Percentiles rank a stretch among this genome's conserved stretches.
phyloP scores from a whole-genome alignment of 2,888 invertebrate species.

The Anaspis maculata region DNA sequence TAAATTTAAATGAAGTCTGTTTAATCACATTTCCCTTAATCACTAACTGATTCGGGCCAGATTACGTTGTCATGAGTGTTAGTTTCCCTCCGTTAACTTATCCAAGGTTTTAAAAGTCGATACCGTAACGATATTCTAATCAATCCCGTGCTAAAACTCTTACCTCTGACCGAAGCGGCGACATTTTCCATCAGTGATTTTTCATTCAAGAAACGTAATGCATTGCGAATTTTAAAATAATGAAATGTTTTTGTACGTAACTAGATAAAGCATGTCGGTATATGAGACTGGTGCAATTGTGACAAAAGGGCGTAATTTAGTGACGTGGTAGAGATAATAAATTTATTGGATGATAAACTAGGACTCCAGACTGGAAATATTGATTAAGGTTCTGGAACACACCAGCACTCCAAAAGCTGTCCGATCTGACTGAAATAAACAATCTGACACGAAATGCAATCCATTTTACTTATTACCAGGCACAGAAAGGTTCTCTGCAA shows the following conservation, averaged over 20 bases:
- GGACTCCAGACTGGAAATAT: slow-evolving; percentile 33
- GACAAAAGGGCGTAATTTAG: too few species aligned
- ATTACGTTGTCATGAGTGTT: slow-evolving; percentile 30
- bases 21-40: slow-evolving; percentile 36
- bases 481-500: slow-evolving; percentile 32
- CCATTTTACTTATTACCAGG: slow-evolving; percentile 28
- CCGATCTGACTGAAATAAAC: slow-evolving; percentile 24
- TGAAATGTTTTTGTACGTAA: too few species aligned
- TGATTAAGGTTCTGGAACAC: slow-evolving; percentile 33
- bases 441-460: slow-evolving; percentile 32
- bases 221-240: too few species aligned
- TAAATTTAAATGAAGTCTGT: slow-evolving; percentile 38
- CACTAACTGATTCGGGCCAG: slow-evolving; percentile 33
- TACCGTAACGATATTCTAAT: too few species aligned
- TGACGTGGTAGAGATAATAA: slow-evolving; percentile 14
- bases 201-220: too few species aligned
- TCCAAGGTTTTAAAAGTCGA: too few species aligned
- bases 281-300: background rate
- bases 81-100: too few species aligned
- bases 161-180: too few species aligned
- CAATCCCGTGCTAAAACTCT: too few species aligned
- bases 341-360: slow-evolving; percentile 12
- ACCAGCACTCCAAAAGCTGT: slow-evolving; percentile 19
- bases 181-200: too few species aligned
- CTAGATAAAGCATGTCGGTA: too few species aligned